Evolutionary conservation across 92 coral and sea anemone species (phyloP), one percentile per base, ranked within the genome.

Genomic region (Epizoanthus stellaris): DNA sequence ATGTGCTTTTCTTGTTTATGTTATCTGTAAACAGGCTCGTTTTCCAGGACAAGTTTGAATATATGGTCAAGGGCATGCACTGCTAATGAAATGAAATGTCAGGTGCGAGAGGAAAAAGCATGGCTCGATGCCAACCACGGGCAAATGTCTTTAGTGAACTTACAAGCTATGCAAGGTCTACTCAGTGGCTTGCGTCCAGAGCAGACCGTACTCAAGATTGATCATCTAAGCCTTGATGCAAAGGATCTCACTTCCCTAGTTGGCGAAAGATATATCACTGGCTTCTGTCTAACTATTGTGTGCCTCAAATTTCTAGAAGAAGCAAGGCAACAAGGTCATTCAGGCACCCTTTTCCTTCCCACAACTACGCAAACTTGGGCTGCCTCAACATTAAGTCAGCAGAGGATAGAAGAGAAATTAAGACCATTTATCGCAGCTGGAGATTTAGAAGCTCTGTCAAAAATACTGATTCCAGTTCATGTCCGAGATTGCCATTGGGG

Each of bases 401-500:
- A 25, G 45, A 30, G 47, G 6, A 42, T 42, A 42, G 47, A 42
- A 42, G 47, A 42, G 6, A 42, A 42, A 42, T 42, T 42, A 42
- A 42, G 47, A 42, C 47, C 47, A 42, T 42, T 42, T 42, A 38
- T 13, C 16, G 4, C 45, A 5, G 12, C 14, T 25, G 73, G 40
- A 9, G 64, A 80, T 59, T 19, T 15, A 70, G 66, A 67, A 16
- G 25, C 25, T 7, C 25, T 76, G 67, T 54, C 38, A 13, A 9
- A 15, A 12, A 43, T 70, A 40, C 30, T 82, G 43, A 21, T 70
- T 9, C 76, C 86, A 47, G 21, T 81, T 16, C 66, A 81, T 49
- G 66, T 47, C 13, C 39, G 49, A 61, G 21, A 67, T 16, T 42
- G 76, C 30, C 86, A 81, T 45, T 81, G 86, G 86, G 86, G 86